phyloP scores from a whole-genome alignment of 1,140 invertebrate species.

The Neotoxoptera formosana region DNA sequence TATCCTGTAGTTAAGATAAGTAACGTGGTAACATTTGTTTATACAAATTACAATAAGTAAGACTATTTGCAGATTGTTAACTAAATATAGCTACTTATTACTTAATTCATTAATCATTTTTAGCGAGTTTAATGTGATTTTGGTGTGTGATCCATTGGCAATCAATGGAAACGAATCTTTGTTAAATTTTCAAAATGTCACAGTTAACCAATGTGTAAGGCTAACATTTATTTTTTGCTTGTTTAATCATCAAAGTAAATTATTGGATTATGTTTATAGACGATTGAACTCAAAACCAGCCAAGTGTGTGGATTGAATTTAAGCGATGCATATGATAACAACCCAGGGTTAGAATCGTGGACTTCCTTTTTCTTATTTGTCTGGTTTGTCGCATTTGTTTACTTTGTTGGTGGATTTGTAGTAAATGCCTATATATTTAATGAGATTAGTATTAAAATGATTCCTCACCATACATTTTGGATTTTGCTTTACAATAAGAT shows the following conservation, averaged over 20 bases:
- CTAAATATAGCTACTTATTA: not conserved
- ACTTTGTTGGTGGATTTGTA: conserved; percentile 59
- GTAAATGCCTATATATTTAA: conserved; percentile 47
- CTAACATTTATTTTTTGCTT: not conserved
- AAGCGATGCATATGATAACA: not conserved
- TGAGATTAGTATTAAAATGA: conserved; percentile 8
- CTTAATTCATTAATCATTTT: not conserved
- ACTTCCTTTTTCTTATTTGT: conserved; percentile 46
- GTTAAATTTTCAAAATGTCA: conserved; percentile 14
- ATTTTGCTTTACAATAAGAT: conserved; percentile 1
- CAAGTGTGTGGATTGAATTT: conserved; percentile 52
- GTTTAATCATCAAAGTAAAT: not conserved
- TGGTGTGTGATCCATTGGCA: conserved; percentile 32
- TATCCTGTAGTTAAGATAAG: not conserved
- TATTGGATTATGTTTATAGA: conserved; percentile 17
- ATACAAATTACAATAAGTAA: conserved; percentile 17
- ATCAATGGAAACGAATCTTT: conserved; percentile 31
- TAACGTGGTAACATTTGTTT: not conserved
- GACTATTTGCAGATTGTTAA: not conserved
- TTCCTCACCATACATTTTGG: conserved; percentile 50
- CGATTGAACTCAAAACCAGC: conserved; percentile 12
- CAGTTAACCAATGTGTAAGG: conserved; percentile 29
- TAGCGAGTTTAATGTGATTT: conserved; percentile 43
- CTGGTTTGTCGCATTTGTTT: conserved; percentile 59
- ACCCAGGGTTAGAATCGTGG: not conserved